A percentile compares a stretch with the other conserved stretches of the same genome.
Evolutionary conservation across 1,140 invertebrate species (phyloP).

Genomic region (Zaprionus kolodkinae): DNA sequence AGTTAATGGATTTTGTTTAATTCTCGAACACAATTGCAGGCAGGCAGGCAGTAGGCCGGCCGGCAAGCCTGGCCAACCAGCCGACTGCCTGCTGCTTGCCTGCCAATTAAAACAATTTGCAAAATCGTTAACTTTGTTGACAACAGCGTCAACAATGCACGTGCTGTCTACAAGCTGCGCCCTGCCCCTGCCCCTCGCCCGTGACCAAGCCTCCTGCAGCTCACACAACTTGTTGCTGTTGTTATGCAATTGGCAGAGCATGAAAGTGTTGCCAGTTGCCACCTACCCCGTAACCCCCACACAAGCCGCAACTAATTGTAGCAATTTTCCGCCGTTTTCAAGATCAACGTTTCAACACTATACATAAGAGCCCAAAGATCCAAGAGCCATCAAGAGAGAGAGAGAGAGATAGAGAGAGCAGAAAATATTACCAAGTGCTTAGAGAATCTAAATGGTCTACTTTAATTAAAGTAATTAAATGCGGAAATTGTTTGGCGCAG

Average conservation of each 20-base stretch:
- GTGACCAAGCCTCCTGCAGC: slow-evolving; percentile 4
- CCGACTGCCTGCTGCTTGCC: neutral
- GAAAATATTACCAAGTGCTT: neutral
- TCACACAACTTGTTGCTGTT: slow-evolving; percentile 8
- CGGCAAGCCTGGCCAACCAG: no score
- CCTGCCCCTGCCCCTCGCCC: no score
- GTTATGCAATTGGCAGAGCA: slow-evolving; percentile 63
- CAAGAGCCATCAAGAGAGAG: neutral
- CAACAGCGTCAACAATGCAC: slow-evolving; percentile 49
- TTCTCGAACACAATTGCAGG: slow-evolving; percentile 26
- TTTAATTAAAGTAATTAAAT: slow-evolving; percentile 76
- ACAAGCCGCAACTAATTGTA: slow-evolving; percentile 28
- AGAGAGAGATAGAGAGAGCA: no score
- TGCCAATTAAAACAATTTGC: slow-evolving; percentile 63
- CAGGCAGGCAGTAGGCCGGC: neutral
- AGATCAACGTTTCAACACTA: slow-evolving; percentile 71
- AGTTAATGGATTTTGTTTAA: slow-evolving; percentile 80
- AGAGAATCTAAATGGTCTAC: slow-evolving; percentile 21
- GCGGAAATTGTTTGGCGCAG: slow-evolving; percentile 66
- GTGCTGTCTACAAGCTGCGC: slow-evolving; percentile 30
- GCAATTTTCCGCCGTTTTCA: slow-evolving; percentile 55
- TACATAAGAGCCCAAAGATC: slow-evolving; percentile 22
- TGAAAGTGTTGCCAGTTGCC: slow-evolving; percentile 70
- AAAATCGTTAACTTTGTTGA: slow-evolving; percentile 62
- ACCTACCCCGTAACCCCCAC: neutral